Base-by-base conservation (phyloP, 1,140 invertebrate species). In the Aleiodes sp. region DNA sequence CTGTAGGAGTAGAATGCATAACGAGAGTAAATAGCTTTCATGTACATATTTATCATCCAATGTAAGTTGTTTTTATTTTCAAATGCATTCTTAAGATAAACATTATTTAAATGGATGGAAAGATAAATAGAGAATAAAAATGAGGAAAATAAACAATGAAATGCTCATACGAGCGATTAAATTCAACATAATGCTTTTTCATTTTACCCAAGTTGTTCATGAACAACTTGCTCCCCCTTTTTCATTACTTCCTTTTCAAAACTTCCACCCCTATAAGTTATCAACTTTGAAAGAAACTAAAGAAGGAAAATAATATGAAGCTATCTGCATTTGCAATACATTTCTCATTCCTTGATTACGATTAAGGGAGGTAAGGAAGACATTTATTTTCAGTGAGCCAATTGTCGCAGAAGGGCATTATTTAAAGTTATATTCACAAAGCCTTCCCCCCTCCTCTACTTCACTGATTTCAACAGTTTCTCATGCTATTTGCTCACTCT, bases 391-490 rank as follows among this genome's bases (percentile, higher is more conserved):
- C 65, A 69, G 70, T 67, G 71, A 78, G 76, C 72, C 76, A 78
- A 79, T 79, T 77, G 73, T 70, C 67, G 73, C 70, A 67, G 46
- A 52, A 71, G 68, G 71, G 59, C 71, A 75, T 77, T 75, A 78
- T 76, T 78, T 75, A 78, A 78, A 75, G 74, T 73, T 74, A 73
- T 72, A 75, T n/a, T n/a, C n/a, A n/a, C n/a, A n/a, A n/a, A n/a
- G n/a, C n/a, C n/a, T n/a, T n/a, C n/a, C 75, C 71, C 70, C 56
- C 37, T 19, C 2, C 2, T 19, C 10, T 39, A 3, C 41, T 46
- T 3, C 14, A 21, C 8, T 46, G 41, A 26, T 52, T 52, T 21
- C 16, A 19, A 26, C 46, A 52, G n/a, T 52, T 52, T 52, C 46
- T 52, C 46, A 26, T 52, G 16, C 26, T 52, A 52, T 52, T 21